Conservation (phyloP, 2,888 invertebrate species). For the Ectemnius cavifrons region DNA sequence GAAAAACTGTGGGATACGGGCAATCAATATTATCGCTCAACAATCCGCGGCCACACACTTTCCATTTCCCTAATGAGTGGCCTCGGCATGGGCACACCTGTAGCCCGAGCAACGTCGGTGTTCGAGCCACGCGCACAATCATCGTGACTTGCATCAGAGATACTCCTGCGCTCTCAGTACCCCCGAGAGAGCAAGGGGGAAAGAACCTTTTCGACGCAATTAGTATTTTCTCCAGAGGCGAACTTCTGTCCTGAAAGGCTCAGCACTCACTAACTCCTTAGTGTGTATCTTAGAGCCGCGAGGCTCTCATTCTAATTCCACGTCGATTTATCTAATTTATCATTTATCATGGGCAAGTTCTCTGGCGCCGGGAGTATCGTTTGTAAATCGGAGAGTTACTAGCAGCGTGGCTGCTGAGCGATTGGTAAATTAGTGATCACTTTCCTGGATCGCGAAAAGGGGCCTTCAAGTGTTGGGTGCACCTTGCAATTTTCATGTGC, state of each 20-base stretch:
- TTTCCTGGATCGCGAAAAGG: background rate
- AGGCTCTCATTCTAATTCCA: background rate
- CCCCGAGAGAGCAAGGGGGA: conserved; percentile 5
- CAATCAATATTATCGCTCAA: conserved; percentile 59
- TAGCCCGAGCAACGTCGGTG: conserved; percentile 22
- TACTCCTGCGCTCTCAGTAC: conserved; percentile 5
- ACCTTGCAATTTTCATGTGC: conserved; percentile 18
- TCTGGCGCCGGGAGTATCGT: background rate
- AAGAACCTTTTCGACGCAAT: background rate
- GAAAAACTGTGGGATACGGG: conserved; percentile 47
- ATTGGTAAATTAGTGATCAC: background rate
- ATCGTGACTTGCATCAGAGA: conserved; percentile 28
- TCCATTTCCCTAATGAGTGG: conserved; percentile 55
- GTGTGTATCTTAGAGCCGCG: background rate
- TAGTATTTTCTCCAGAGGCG: conserved; percentile 11
- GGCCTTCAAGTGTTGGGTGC: conserved; percentile 3
- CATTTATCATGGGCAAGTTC: background rate
- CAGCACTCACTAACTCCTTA: conserved; percentile 1
- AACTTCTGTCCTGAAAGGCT: conserved; percentile 14
- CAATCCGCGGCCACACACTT: conserved; percentile 48
- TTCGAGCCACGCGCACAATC: conserved; percentile 41
- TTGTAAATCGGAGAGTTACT: background rate
- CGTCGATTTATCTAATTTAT: background rate
- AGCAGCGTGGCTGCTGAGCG: background rate
- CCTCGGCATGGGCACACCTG: conserved; percentile 38